Percentiles rank a stretch among this genome's conserved stretches.
Conservation (phyloP, 2,797 vertebrate species). For the Smutsia gigantea region DNA sequence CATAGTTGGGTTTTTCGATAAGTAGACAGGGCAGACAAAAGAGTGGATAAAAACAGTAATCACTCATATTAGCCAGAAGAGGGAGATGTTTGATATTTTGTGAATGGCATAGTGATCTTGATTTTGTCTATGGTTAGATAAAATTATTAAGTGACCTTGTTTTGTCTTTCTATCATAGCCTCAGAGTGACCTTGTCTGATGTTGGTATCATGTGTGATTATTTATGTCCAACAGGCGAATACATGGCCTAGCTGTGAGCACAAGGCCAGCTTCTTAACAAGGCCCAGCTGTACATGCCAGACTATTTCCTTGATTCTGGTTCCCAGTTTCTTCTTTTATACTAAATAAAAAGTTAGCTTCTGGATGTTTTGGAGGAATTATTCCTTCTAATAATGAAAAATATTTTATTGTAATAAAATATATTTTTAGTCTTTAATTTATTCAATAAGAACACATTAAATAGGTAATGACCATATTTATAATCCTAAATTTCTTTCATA, state of each 20-base stretch:
- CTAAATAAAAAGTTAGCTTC: not conserved
- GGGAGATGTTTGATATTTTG: not conserved
- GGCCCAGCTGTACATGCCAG: not conserved
- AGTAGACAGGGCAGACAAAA: not conserved
- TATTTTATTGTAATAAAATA: not conserved
- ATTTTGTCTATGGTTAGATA: not conserved
- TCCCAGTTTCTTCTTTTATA: not conserved
- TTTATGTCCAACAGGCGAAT: not conserved
- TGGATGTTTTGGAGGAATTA: not conserved
- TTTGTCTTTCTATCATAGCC: not conserved
- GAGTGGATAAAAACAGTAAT: not conserved
- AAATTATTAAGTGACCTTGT: not conserved
- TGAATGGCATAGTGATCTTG: not conserved
- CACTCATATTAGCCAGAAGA: not conserved
- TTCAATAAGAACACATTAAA: not conserved
- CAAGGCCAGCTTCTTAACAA: not conserved
- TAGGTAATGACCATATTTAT: not conserved
- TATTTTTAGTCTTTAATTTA: slow-evolving; percentile 1
- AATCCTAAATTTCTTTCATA: not conserved
- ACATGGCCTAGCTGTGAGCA: not conserved
- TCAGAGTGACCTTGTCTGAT: not conserved
- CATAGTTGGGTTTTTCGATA: not conserved
- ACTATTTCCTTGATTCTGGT: not conserved
- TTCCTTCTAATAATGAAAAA: not conserved
- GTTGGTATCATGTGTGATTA: not conserved